Percentiles rank a stretch among this genome's conserved stretches.
These are phyloP conservation scores for Brachionus manjavacas DNA, from an alignment of 1,140 invertebrate species.

Conservation along the genomic window DNA sequence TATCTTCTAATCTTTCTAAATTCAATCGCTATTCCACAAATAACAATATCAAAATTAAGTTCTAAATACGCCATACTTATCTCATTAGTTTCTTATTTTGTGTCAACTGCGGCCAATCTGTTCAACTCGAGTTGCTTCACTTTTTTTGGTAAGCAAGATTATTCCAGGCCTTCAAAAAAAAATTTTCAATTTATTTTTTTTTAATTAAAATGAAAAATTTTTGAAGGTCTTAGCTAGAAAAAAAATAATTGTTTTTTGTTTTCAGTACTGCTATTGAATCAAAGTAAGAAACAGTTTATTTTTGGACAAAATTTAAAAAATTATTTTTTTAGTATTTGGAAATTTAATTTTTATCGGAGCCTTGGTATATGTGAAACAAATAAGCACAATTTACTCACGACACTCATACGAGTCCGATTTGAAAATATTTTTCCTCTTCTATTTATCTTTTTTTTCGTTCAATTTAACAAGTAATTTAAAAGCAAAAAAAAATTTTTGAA, in stretches of 20 bases:
- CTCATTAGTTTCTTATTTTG: background rate
- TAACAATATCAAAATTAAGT: background rate
- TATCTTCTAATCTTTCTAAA: background rate
- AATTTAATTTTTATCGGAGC: background rate
- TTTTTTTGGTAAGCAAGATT: background rate
- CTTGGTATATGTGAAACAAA: conserved; percentile 8
- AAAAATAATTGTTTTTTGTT: background rate
- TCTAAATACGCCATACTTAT: background rate
- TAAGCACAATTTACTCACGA: background rate
- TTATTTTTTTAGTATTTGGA: background rate
- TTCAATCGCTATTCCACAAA: background rate
- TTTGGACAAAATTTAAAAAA: background rate
- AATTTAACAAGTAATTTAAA: background rate
- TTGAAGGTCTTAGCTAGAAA: background rate
- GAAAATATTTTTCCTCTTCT: background rate
- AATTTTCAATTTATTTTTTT: background rate
- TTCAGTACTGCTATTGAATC: background rate
- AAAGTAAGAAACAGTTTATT: background rate
- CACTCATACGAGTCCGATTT: background rate
- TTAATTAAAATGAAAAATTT: background rate
- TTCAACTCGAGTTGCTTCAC: background rate
- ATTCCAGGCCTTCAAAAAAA: background rate
- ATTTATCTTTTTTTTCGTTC: background rate
- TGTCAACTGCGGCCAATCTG: background rate
- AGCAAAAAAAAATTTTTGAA: background rate